These are phyloP conservation scores for Bolinopsis microptera DNA, from an alignment of 37 sponge, comb jelly and placozoan species.

Conservation along the genomic window DNA sequence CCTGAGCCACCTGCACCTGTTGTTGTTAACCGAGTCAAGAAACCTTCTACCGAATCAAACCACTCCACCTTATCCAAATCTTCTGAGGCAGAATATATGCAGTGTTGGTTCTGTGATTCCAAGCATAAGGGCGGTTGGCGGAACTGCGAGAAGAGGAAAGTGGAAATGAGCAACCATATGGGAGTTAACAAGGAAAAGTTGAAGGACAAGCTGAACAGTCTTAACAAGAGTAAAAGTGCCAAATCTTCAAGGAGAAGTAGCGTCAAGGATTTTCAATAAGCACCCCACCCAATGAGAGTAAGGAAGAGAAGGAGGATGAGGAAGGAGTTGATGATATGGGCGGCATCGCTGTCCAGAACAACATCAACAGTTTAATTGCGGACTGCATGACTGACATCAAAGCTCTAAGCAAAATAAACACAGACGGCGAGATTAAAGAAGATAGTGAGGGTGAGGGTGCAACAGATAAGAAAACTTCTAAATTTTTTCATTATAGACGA, in stretches of 20 bases:
- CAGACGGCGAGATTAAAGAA: no score
- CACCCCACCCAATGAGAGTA: conserved; percentile 15
- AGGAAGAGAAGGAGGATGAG: no score
- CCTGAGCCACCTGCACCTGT: no score
- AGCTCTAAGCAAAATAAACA: not conserved
- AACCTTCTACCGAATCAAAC: not conserved
- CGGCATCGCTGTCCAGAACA: not conserved
- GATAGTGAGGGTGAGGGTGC: not conserved
- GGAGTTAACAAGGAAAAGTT: not conserved
- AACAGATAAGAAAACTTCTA: not conserved
- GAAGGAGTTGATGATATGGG: not conserved
- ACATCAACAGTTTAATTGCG: not conserved
- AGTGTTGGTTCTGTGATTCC: not conserved
- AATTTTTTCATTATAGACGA: not conserved
- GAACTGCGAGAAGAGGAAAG: not conserved
- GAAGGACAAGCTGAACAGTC: not conserved
- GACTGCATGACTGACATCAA: not conserved
- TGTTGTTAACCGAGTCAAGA: not conserved
- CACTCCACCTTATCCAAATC: not conserved
- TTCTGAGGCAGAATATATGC: not conserved
- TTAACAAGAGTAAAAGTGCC: not conserved
- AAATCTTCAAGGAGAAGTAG: not conserved
- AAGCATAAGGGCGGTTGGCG: conserved; percentile 20
- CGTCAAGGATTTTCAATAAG: conserved; percentile 16
- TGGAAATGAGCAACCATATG: not conserved